Base-by-base conservation (phyloP, 2,797 vertebrate genomes). In the Anas bernieri region DNA sequence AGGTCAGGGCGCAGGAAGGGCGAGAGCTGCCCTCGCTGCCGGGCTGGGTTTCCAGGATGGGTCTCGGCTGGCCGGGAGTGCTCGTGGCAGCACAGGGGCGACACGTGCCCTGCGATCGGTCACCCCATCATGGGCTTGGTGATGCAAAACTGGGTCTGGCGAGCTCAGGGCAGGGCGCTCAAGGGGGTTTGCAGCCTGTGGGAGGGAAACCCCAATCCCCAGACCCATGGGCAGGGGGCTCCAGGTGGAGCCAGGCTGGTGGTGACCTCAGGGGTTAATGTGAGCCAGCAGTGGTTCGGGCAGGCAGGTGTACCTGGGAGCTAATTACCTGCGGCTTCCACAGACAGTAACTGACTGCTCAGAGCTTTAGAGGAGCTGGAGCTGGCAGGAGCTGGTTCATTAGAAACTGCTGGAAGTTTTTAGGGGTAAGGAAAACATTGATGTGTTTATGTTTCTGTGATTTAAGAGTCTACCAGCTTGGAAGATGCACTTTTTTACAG, bases 61-160 rank as follows among this genome's bases (percentile, higher is more conserved):
- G 26, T 11, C 64, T 15, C 16, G 16, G 5, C 59, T 5, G 50
- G 8, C 6, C 54, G 52, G 4, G 50, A 26, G 26, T 5, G 1
- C 45, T 7, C 2, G 22, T 5, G 48, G 39, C 33, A 37, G 14
- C 3, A 2, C 4, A 28, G 33, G 76, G n/a, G 37, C 37, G 22
- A 18, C 37, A 4, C 0, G 0, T 7, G 26, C 31, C 48, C 2
- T 12, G 39, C 3, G 52, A 48, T 31, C 4, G 0, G 3, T 17
- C 1, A 1, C 48, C 31, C 43, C 7, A 18, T 1, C 1, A 37
- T 17, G 4, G 0, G 4, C 30, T 2, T 3, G 28, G 52, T 16
- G 72, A 20, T 15, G 20, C 12, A 30, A 68, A 14, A 2, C 5
- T 28, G 48, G 15, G 18, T 2, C 54, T 25, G 79, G 43, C 1